A percentile compares a stretch with the other conserved stretches of the same genome.
Conservation (phyloP, 2,797 vertebrate species). For the Philypnodon macrostomus region DNA sequence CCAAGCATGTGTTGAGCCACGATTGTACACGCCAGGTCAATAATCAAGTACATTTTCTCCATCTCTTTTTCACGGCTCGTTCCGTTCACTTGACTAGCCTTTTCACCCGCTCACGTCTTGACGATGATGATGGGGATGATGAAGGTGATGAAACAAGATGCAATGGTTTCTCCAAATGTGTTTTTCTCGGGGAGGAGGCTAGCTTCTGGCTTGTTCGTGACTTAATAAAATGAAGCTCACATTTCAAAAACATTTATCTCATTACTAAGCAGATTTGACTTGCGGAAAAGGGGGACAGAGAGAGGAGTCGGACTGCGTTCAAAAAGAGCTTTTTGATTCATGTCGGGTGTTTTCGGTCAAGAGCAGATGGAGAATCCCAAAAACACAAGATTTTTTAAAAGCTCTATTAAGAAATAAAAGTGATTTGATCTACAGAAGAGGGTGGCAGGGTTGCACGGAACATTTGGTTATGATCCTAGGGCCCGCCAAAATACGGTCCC, state of each 20-base stretch:
- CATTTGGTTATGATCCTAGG: too few species aligned
- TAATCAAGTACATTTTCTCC: constrained; percentile 46
- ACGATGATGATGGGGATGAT: constrained; percentile 79
- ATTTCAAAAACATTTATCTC: constrained; percentile 82
- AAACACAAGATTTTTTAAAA: constrained; percentile 10
- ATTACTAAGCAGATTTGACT: constrained; percentile 81
- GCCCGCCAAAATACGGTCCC: too few species aligned
- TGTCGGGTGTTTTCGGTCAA: constrained; percentile 51
- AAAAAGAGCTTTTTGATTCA: constrained; percentile 64
- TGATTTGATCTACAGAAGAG: too few species aligned
- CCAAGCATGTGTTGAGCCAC: constrained; percentile 33
- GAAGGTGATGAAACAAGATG: constrained; percentile 76
- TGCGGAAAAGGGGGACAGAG: constrained; percentile 47
- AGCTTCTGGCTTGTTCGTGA: constrained; percentile 81
- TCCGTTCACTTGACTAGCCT: constrained; percentile 73
- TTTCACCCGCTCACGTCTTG: constrained; percentile 80
- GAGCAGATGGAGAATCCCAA: constrained; percentile 23
- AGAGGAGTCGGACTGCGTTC: constrained; percentile 56
- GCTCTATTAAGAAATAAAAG: too few species aligned
- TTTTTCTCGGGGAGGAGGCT: constrained; percentile 77
- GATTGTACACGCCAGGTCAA: constrained; percentile 50
- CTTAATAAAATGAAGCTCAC: constrained; percentile 79
- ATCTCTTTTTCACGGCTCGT: constrained; percentile 51
- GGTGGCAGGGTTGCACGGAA: too few species aligned
- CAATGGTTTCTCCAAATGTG: constrained; percentile 77